Percentiles rank a stretch among this genome's conserved stretches.
phyloP scores from a whole-genome alignment of 2,113 vertebrate genomes.

The Gallinago paraguaiae region DNA sequence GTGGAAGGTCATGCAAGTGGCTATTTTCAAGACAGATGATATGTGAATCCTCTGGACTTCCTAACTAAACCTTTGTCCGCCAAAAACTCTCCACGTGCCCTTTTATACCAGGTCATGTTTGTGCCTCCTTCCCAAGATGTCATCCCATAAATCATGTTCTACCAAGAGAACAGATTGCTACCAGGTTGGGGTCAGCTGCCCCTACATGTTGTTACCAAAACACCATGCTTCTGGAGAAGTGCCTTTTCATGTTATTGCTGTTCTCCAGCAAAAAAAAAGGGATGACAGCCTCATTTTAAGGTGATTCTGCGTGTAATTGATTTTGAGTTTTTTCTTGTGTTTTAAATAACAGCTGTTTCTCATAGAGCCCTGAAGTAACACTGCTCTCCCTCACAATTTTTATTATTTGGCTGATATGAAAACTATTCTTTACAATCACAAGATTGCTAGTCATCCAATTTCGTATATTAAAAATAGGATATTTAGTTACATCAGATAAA shows the following conservation, averaged over 20 bases:
- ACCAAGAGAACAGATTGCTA: background rate
- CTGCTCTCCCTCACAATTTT: background rate
- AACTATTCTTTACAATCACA: background rate
- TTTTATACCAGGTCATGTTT: background rate
- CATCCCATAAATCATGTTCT: background rate
- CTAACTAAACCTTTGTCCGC: background rate
- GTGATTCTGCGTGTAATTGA: background rate
- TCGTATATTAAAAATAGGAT: background rate
- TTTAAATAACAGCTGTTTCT: conserved; percentile 15
- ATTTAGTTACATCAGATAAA: background rate
- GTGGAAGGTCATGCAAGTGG: background rate
- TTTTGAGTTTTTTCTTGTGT: background rate
- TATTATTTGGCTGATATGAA: background rate
- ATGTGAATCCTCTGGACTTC: background rate
- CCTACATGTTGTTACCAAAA: background rate
- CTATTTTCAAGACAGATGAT: background rate
- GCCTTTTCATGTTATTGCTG: background rate
- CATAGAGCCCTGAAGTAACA: background rate
- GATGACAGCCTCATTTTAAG: background rate
- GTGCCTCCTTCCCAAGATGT: background rate
- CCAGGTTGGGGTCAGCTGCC: background rate
- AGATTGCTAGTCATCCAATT: background rate
- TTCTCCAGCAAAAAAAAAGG: background rate
- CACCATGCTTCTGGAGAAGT: background rate
- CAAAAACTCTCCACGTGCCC: background rate